Evolutionary conservation across 1,140 invertebrate species (phyloP).

Genomic region (Musca vetustissima): DNA sequence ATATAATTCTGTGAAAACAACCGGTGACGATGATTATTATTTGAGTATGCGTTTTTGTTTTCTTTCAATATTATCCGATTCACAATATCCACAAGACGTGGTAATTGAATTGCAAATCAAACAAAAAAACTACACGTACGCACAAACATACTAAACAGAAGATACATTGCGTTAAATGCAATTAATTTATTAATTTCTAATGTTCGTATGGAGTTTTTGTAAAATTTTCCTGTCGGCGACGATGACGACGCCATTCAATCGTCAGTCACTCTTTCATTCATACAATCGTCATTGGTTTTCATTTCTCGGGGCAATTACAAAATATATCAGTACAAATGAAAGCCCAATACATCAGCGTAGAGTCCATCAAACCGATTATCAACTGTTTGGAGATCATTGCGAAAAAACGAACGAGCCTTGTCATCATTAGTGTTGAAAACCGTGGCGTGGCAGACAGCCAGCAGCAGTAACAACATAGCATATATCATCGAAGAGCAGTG

Average conservation of each 20-base stretch:
- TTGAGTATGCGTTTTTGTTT: background rate
- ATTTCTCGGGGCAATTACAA: constrained; percentile 14
- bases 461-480: background rate
- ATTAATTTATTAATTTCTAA: constrained; percentile 23
- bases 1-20: too few relatives aligned
- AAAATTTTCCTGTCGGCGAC: too few relatives aligned
- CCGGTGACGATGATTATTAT: background rate
- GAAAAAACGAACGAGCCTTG: background rate
- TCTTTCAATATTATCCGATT: background rate
- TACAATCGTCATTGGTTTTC: too few relatives aligned
- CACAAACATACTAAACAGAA: too few relatives aligned
- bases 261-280: too few relatives aligned
- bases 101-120: constrained; percentile 17
- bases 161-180: constrained; percentile 5
- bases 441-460: constrained; percentile 12
- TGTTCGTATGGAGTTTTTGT: too few relatives aligned
- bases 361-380: background rate
- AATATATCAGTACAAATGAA: background rate
- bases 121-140: background rate
- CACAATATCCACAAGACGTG: background rate
- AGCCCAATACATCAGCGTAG: background rate
- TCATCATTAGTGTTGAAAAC: constrained; percentile 23
- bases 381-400: background rate
- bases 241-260: too few relatives aligned
- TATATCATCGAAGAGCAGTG: too few relatives aligned